phyloP scores from a whole-genome alignment of 2,797 vertebrate genomes.

The Buphagus erythrorhynchus region DNA sequence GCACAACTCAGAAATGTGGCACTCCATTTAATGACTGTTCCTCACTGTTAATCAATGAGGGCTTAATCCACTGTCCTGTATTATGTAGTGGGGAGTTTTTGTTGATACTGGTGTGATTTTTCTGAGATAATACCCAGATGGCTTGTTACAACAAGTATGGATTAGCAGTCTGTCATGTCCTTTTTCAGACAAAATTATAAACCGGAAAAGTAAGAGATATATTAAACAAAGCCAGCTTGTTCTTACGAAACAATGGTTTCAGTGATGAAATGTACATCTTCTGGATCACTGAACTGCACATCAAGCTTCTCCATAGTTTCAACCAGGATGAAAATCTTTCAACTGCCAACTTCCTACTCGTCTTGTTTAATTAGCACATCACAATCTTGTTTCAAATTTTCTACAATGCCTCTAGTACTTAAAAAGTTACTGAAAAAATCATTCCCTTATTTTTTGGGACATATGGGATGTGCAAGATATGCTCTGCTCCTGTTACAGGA shows the following conservation, averaged over 20 bases:
- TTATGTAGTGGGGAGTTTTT: background rate
- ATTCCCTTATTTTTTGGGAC: background rate
- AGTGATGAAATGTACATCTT: background rate
- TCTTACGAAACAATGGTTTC: background rate
- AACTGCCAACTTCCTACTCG: background rate
- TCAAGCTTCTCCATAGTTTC: background rate
- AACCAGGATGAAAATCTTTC: background rate
- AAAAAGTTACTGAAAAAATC: background rate
- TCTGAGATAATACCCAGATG: background rate
- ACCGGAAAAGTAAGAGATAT: background rate
- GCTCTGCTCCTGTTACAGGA: background rate
- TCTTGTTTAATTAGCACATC: background rate
- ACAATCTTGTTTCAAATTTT: background rate
- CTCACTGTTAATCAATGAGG: background rate
- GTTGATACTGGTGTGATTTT: background rate
- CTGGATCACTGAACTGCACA: background rate
- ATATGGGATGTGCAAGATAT: background rate
- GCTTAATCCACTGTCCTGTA: background rate
- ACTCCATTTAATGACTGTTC: background rate
- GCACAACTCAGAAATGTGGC: background rate
- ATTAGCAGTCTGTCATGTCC: background rate
- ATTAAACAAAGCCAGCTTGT: background rate
- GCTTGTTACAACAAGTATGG: background rate
- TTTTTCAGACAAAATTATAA: background rate
- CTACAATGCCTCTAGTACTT: background rate